phyloP scores from a whole-genome alignment of 2,113 vertebrate species.

The Budorcas taxicolor region DNA sequence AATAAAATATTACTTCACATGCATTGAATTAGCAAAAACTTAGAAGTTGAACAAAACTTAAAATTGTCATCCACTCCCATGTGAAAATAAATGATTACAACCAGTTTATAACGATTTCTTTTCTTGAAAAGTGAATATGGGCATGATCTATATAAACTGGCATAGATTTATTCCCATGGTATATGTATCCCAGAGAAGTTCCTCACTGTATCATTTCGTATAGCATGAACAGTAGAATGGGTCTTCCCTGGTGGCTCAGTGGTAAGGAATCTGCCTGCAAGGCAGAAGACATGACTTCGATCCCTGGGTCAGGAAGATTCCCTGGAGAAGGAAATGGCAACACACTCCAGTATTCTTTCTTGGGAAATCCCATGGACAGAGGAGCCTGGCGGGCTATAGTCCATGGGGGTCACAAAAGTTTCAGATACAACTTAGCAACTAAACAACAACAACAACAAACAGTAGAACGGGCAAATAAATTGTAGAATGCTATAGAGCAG shows the following conservation, averaged over 20 bases:
- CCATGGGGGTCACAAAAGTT: neutral
- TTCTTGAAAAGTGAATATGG: neutral
- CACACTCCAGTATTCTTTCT: neutral
- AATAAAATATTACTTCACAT: neutral
- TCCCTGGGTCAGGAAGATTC: neutral
- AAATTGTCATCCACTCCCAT: neutral
- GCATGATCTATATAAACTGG: neutral
- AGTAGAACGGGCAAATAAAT: neutral
- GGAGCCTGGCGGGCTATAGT: neutral
- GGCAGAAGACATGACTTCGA: neutral
- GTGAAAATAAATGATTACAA: neutral
- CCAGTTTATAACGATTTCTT: neutral
- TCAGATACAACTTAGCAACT: neutral
- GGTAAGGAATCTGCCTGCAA: neutral
- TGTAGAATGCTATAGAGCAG: neutral
- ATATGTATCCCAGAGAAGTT: neutral
- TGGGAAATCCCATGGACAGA: neutral
- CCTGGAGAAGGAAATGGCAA: neutral
- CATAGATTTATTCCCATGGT: neutral
- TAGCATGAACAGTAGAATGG: neutral
- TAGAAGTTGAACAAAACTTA: neutral
- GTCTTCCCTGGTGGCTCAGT: neutral
- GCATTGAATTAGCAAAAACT: neutral
- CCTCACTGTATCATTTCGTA: neutral
- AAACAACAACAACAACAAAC: neutral